A percentile compares a stretch with the other conserved stretches of the same genome.
phyloP scores from a whole-genome alignment of 2,113 vertebrate genomes.

The Amia ocellicauda region DNA sequence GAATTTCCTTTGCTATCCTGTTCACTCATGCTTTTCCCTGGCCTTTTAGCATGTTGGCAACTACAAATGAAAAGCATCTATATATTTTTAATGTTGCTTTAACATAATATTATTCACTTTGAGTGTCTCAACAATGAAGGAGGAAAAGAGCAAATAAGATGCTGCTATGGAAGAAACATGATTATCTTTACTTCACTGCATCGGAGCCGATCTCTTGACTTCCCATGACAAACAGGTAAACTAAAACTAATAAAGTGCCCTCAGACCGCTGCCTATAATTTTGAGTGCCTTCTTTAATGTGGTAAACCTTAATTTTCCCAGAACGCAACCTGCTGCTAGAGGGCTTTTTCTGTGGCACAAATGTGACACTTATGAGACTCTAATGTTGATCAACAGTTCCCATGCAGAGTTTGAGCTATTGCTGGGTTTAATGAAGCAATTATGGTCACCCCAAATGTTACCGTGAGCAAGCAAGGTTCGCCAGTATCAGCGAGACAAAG shows the following conservation, averaged over 20 bases:
- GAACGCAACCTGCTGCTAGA: too few relatives aligned
- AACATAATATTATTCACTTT: background rate
- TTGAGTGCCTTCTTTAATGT: too few relatives aligned
- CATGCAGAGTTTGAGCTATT: too few relatives aligned
- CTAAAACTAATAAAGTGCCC: conserved; percentile 7
- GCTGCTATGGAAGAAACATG: background rate
- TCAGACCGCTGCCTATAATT: too few relatives aligned
- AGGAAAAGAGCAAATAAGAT: background rate
- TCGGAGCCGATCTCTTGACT: too few relatives aligned
- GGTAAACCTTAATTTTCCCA: too few relatives aligned
- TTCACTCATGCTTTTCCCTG: background rate
- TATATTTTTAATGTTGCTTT: background rate
- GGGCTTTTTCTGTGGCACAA: background rate
- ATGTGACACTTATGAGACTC: background rate
- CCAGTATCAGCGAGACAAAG: too few relatives aligned
- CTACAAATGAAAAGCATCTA: background rate
- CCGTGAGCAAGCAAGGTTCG: too few relatives aligned
- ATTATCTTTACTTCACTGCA: background rate
- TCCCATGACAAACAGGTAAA: conserved; percentile 6
- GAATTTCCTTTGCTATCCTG: background rate
- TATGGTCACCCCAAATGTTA: too few relatives aligned
- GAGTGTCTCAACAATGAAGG: background rate
- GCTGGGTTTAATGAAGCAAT: too few relatives aligned
- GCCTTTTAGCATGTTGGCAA: background rate
- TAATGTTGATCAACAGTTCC: too few relatives aligned